Evolutionary conservation across 2,797 vertebrate species (phyloP).

Genomic region (Chrysocyon brachyurus): DNA sequence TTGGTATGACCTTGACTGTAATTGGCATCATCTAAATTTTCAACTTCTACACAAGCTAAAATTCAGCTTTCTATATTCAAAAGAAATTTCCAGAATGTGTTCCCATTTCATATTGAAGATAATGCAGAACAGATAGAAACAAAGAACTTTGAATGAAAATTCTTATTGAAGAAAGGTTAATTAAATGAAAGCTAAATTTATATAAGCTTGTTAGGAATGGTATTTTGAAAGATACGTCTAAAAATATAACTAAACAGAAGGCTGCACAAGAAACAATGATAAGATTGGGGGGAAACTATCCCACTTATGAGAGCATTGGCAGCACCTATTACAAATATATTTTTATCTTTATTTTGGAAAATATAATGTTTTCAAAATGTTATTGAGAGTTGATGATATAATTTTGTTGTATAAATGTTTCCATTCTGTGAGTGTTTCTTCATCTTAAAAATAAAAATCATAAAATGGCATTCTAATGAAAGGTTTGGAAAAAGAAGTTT

Average conservation of each 20-base stretch:
- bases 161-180: constrained; percentile 63
- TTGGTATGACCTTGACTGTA: neutral
- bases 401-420: constrained; percentile 68
- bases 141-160: neutral
- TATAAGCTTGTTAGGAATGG: neutral
- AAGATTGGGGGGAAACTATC: neutral
- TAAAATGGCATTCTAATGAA: constrained; percentile 16
- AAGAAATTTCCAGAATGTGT: neutral
- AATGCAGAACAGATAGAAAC: neutral
- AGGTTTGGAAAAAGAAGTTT: neutral
- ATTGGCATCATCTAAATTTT: constrained; percentile 31
- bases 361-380: constrained; percentile 30
- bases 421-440: constrained; percentile 37
- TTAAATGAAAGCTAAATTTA: constrained; percentile 41
- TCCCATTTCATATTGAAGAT: neutral
- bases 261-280: neutral
- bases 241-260: constrained; percentile 57
- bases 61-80: neutral
- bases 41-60: neutral
- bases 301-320: constrained; percentile 3
- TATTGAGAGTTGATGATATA: constrained; percentile 56
- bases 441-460: constrained; percentile 44
- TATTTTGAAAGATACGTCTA: constrained; percentile 68
- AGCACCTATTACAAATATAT: constrained; percentile 25
- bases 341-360: constrained; percentile 70